Percentiles rank a stretch among this genome's conserved stretches.
phyloP scores from a whole-genome alignment of 2,113 vertebrate genomes.

The Apistogramma diplotaenia region DNA sequence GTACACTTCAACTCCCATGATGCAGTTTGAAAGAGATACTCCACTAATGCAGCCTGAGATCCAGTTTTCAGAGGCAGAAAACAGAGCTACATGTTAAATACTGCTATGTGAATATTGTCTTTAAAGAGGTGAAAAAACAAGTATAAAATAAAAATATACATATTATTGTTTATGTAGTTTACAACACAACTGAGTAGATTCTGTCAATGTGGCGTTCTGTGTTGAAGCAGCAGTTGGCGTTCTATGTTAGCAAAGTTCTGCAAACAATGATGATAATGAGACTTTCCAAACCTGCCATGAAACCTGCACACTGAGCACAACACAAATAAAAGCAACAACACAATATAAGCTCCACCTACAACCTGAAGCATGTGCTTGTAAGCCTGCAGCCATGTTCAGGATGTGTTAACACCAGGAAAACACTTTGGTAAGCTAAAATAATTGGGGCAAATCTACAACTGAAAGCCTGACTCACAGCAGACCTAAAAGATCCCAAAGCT shows the following conservation, averaged over 20 bases:
- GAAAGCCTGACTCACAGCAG: neutral
- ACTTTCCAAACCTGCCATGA: neutral
- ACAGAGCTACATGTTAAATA: neutral
- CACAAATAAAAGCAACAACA: neutral
- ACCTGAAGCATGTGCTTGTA: neutral
- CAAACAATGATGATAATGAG: neutral
- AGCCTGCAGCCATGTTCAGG: slow-evolving; percentile 4
- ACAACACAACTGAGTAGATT: neutral
- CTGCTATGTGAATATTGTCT: neutral
- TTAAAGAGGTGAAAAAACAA: too few relatives aligned
- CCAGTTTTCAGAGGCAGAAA: neutral
- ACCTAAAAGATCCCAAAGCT: neutral
- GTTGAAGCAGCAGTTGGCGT: too few relatives aligned
- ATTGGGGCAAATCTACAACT: neutral
- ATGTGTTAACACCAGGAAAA: neutral
- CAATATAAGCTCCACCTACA: neutral
- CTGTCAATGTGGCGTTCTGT: neutral
- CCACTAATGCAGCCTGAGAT: neutral
- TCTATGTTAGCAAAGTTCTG: neutral
- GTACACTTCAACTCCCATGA: neutral
- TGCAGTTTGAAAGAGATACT: neutral
- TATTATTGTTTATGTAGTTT: too few relatives aligned
- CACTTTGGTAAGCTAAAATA: neutral
- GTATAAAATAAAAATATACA: too few relatives aligned
- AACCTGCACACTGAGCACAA: neutral